A percentile compares a stretch with the other conserved stretches of the same genome.
Conservation (phyloP, 2,113 vertebrate genomes). For the Oryzias woworae region DNA sequence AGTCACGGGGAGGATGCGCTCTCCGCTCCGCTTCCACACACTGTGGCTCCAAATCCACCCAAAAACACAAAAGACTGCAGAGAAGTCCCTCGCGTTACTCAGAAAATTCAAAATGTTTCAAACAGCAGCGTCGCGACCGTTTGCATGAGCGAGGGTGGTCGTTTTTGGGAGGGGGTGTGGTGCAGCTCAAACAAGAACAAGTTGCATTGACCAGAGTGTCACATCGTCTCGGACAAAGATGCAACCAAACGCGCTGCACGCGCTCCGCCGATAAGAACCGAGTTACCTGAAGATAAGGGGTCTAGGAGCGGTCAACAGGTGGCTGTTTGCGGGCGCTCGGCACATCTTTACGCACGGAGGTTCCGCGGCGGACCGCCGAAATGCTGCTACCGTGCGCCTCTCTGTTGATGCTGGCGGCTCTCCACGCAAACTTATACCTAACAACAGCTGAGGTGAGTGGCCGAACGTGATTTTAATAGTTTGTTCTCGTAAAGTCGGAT, state of each 20-base stretch:
- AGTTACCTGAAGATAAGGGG: constrained; percentile 21
- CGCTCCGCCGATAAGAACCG: constrained; percentile 53
- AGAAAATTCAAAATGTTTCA: constrained; percentile 72
- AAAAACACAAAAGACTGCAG: constrained; percentile 49
- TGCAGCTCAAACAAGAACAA: constrained; percentile 65
- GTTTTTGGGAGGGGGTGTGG: constrained; percentile 71
- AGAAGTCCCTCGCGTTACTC: constrained; percentile 66
- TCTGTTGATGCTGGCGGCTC: constrained; percentile 62
- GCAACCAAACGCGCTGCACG: constrained; percentile 61
- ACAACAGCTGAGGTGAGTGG: constrained; percentile 70
- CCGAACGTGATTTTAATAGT: not conserved
- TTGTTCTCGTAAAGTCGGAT: too few species aligned
- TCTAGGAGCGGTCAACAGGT: constrained; percentile 35
- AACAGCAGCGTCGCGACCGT: constrained; percentile 49
- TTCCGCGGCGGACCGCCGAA: constrained; percentile 33
- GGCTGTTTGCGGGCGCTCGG: constrained; percentile 38
- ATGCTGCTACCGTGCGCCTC: constrained; percentile 64
- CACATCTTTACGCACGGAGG: constrained; percentile 20
- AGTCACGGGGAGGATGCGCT: constrained; percentile 17
- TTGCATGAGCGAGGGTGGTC: constrained; percentile 74
- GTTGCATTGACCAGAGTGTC: constrained; percentile 64
- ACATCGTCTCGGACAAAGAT: constrained; percentile 78
- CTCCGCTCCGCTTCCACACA: constrained; percentile 17
- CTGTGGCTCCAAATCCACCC: constrained; percentile 11
- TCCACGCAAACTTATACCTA: constrained; percentile 47